Conservation (phyloP, 2,113 vertebrate genomes). For the Lutjanus erythropterus region DNA sequence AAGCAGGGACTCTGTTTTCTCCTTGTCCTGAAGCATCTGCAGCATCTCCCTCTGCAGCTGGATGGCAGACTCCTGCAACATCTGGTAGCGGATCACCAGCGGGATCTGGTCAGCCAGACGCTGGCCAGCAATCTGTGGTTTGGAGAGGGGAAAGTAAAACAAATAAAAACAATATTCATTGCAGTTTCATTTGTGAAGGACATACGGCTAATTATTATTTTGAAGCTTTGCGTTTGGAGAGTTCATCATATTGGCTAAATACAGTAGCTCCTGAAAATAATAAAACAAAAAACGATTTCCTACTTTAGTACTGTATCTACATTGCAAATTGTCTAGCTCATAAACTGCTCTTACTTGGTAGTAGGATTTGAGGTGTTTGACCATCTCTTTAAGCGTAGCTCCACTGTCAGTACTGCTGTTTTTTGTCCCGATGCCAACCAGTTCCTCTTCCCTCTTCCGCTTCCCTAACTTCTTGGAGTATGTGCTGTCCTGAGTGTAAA, state of each 20-base stretch:
- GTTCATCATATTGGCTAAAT: not conserved
- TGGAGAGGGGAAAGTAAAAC: not conserved
- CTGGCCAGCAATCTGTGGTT: constrained; percentile 80
- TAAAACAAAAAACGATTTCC: not conserved
- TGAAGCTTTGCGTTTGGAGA: not conserved
- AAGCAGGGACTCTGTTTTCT: constrained; percentile 72
- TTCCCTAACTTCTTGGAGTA: constrained; percentile 69
- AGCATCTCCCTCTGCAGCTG: constrained; percentile 84
- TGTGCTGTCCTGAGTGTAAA: constrained; percentile 88
- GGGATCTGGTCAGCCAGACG: constrained; percentile 88
- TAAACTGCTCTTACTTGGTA: constrained; percentile 67
- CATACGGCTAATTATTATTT: too few species aligned
- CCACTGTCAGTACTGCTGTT: fast-evolving
- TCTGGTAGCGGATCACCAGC: constrained; percentile 84
- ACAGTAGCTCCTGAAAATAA: not conserved
- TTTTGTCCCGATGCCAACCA: fast-evolving
- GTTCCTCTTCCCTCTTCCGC: not conserved
- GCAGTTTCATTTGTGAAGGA: not conserved
- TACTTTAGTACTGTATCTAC: not conserved
- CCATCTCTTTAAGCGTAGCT: constrained; percentile 67
- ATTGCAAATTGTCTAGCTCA: not conserved
- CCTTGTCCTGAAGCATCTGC: constrained; percentile 80
- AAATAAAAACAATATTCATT: not conserved
- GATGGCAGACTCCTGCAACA: constrained; percentile 77
- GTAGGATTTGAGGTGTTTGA: constrained; percentile 67